Evolutionary conservation across 2,888 invertebrate species (phyloP), one percentile per base, ranked within the genome.

Genomic region (Meganola albula): DNA sequence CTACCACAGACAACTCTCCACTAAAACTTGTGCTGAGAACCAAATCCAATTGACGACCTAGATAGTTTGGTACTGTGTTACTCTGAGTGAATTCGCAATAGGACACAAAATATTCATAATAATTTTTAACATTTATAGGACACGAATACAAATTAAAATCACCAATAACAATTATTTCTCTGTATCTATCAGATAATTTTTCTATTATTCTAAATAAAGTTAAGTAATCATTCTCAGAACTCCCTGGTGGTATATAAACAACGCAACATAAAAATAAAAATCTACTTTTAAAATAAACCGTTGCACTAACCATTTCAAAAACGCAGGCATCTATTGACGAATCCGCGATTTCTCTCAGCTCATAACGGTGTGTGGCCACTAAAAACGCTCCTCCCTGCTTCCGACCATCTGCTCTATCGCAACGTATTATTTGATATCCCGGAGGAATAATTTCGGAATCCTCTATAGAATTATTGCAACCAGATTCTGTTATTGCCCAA

Each of bases 231-330:
- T 26, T 31, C 16, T 16, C 16, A 4, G 16, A 16, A 16, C 16
- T 16, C 16, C 16, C 16, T 4, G 16, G 16, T 16, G 16, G 16
- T 5, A 16, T 16, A 16, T 16, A 16, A 16, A 16, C 16, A 16
- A 16, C 16, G 16, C 16, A 16, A 16, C 16, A 16, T 16, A 16
- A 16, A 16, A 16, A 16, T 6, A 16, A 16, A 16, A 16, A 16
- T 16, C 16, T 16, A 16, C 6, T 16, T 6, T 16, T 16, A 4
- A 16, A 16, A 16, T n/a, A n/a, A n/a, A n/a, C n/a, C n/a, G n/a
- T 27, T 1, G 27, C 27, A 27, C 27, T 4, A 18, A 27, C 21
- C 8, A 28, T 28, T 28, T 28, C 28, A 13, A 28, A 28, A 9
- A 28, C 12, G 13, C 21, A 28, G 10, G 8, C 12, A 12, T 28